Base-by-base conservation (phyloP, 1,140 invertebrate species). In the Drosophila busckii region DNA sequence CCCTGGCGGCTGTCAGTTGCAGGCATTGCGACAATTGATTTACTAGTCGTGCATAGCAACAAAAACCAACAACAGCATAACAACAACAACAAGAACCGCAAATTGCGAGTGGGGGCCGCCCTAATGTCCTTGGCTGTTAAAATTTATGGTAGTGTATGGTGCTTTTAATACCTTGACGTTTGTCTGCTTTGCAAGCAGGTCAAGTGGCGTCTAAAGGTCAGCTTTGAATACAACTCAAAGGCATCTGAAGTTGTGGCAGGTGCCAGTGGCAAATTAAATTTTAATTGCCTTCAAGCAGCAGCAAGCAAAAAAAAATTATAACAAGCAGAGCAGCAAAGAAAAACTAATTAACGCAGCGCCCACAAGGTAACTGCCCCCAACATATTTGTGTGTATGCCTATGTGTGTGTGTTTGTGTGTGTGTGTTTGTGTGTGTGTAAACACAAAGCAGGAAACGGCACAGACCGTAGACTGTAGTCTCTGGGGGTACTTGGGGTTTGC, bases 1-100 rank as follows among this genome's bases (percentile, higher is more conserved):
- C 54, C 64, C 48, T 48, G 60, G 29, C 35, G 58, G 38, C 40
- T 71, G 63, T 71, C 70, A 45, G 48, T 55, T 61, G 58, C 63
- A 73, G 49, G 49, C 64, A 50, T 46, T 61, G 69, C 68, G 73
- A 68, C 73, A 80, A 80, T 80, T 78, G 73, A 78, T 78, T 78
- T 59, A 75, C 56, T 55, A 48, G 40, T 32, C 55, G 38, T 73
- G 59, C 73, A 71, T 58, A 56, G 28, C 46, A 41, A 42, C 20
- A 53, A 15, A 29, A 17, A 37, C 16, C 13, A 35, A 29, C 16
- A 29, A 40, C 13, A 28, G 10, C 15, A n/a, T n/a, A 53, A 40
- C 12, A 23, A 32, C 4, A 19, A 10, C 34, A 29, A 9, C n/a
- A 10, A 9, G 6, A 23, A 25, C 46, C 12, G 8, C 25, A 10